Base-by-base conservation (phyloP, 2,888 invertebrate species). In the Nasonovia ribisnigri region DNA sequence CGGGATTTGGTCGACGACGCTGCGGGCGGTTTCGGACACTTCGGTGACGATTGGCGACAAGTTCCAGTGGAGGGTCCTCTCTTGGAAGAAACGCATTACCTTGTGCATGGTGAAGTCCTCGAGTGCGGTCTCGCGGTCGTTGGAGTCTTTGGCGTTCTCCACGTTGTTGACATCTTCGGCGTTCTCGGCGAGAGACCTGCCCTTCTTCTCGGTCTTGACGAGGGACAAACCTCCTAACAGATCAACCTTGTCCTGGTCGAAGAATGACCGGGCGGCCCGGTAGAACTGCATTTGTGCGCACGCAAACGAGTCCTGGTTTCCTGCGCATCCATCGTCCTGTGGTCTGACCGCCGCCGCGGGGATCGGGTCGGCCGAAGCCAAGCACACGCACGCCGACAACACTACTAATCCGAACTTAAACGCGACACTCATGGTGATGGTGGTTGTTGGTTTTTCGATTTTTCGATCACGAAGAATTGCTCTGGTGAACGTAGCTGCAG, bases 231-330 rank as follows among this genome's bases (percentile, higher is more conserved):
- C 97, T 94, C 96, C 96, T 94, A 96, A 95, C 88, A 97, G 95
- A 95, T 97, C 96, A 94, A 97, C 96, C 95, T 95, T 96, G 94
- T 97, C 96, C 95, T 96, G 96, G 92, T 96, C 96, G 95, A 97
- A 97, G 95, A 97, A 96, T 57, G 96, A 96, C 95, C 96, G 96
- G 87, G 97, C 96, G 95, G 96, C 96, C 94, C 97, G 96, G 96
- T 96, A 97, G 94, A 97, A 95, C 51, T 95, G 95, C 87, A 95
- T 96, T 96, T 97, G 97, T 94, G 97, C 96, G 96, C 97, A 97
- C 95, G 97, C 96, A 95, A 97, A 97, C 94, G 97, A 97, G 96
- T 97, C 97, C 95, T 96, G 96, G 95, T 96, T 96, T 95, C 96
- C 96, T 94, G 97, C 96, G 95, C 97, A 97, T 95, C 96, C 96